Evolutionary conservation across 1,140 invertebrate genomes (phyloP), one percentile per base, ranked within the genome.

Genomic region (Onthophagus taurus): DNA sequence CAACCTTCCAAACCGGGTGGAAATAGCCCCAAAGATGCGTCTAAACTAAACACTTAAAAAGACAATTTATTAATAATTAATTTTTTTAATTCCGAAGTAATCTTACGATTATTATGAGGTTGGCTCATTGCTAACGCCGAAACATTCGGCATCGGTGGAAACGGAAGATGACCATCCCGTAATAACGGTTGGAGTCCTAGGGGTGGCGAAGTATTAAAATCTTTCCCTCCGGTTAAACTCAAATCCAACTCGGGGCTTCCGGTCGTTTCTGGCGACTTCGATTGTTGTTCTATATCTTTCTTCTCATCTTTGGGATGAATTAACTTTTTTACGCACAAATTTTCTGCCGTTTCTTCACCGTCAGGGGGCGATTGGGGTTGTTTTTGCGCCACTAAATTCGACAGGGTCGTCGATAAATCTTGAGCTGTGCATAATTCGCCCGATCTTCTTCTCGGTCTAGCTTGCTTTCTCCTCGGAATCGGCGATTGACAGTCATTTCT

Each of bases 401-500:
- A 57, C 60, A 16, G 61, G 54, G n/a, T 62, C 54, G 47, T 69
- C 38, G 42, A 68, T 50, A 66, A 65, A 57, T 81, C 79, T 54
- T 80, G 79, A 3, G 80, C 74, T 2, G 75, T 68, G 48, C 72
- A 63, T 16, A 75, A 45, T 51, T 89, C 87, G 1, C 85, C 85
- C 0, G 85, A 89, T 51, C 86, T 73, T 50, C 87, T 69, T 14
- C 86, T 63, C 2, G 87, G 87, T 9, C 86, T 66, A 1, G 86
- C 86, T 64, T 89, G 80, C 54, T 88, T 88, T 23, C 85, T 68
- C 19, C 85, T 66, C 1, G 84, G 83, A 54, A 85, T 69, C 0
- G 84, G 84, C 14, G 83, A 86, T 29, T 74, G 72, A 41, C 81
- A 81, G 18, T 61, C 57, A 9, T 19, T 29, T 21, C 53, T 24